Base-by-base conservation (phyloP, 2,888 invertebrate genomes). In the Hartigia nigra region DNA sequence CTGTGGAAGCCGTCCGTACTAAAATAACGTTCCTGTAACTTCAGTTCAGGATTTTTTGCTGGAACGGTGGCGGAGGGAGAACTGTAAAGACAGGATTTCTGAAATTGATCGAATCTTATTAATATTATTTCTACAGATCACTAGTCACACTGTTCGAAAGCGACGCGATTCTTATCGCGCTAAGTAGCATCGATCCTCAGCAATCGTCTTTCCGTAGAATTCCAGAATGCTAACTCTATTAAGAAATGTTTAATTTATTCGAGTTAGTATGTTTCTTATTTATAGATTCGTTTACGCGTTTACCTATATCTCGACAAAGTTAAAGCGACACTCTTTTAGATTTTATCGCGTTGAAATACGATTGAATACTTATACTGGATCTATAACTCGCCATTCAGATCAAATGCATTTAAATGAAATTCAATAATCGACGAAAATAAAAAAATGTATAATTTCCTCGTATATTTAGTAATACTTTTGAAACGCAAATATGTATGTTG, bases 201-300 rank as follows among this genome's bases (percentile, higher is more conserved):
- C 1, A 12, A 31, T 75, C 14, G 75, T 4, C n/a, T 75, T 12
- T 12, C 1, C 23, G 75, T 31, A 32, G 36, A 75, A 34, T 37
- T 36, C 23, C 23, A 23, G 55, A 55, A 9, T 23, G 55, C 55
- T 55, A 23, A 23, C 75, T 75, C 75, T 75, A 75, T 75, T 75
- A 75, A 36, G 37, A 75, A 37, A 34, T n/a, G 75, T n/a, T n/a
- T 37, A 75, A 75, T 75, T 75, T 75, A 75, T 75, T 75, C 75
- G 37, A 75, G 31, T 9, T n/a, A 32, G 31, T 34, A 4, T 37
- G 31, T 12, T 23, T 55, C 34, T 31, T 31, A 34, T 72, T n/a
- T 72, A n/a, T 72, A n/a, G 72, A 72, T 72, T 11, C 31, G 72
- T 23, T 55, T 55, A 55, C 55, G 23, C 9, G 55, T 55, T 55